phyloP scores from a whole-genome alignment of 2,797 vertebrate genomes.

The Knipowitschia caucasica region DNA sequence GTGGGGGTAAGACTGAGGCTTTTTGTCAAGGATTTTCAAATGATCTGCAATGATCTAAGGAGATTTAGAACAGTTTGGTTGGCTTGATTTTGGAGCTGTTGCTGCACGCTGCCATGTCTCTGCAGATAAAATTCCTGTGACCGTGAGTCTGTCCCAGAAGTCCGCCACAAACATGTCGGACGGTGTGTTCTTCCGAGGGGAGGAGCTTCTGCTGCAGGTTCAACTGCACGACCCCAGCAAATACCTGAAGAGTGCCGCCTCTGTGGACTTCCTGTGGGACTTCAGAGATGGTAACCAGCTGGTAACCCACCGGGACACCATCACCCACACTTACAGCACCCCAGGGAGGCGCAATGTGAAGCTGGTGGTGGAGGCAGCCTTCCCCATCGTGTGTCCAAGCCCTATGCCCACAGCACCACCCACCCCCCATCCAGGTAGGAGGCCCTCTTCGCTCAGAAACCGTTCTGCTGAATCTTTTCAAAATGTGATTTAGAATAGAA shows the following conservation, averaged over 20 bases:
- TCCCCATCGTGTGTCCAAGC: slow-evolving; percentile 76
- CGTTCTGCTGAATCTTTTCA: not conserved
- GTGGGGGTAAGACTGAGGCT: no score
- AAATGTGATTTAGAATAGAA: no score
- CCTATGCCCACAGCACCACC: slow-evolving; percentile 34
- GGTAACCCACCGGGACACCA: slow-evolving; percentile 78
- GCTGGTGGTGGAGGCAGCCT: slow-evolving; percentile 84
- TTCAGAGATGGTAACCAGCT: slow-evolving; percentile 85
- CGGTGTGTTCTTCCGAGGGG: slow-evolving; percentile 81
- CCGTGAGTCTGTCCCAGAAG: slow-evolving; percentile 86
- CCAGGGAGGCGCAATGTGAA: slow-evolving; percentile 81
- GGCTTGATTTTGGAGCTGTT: no score
- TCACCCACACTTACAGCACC: slow-evolving; percentile 72
- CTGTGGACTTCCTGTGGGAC: slow-evolving; percentile 87
- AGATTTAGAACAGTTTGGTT: no score
- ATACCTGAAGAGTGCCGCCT: slow-evolving; percentile 82
- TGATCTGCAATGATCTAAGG: no score
- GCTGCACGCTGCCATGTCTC: not conserved
- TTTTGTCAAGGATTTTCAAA: no score
- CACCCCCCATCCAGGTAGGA: not conserved
- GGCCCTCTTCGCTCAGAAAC: not conserved
- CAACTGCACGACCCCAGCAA: slow-evolving; percentile 88
- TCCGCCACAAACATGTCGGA: slow-evolving; percentile 80
- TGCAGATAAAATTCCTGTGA: slow-evolving; percentile 87
- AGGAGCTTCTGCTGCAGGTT: slow-evolving; percentile 82